Conservation (phyloP, 2,113 vertebrate species). For the Takifugu flavidus region DNA sequence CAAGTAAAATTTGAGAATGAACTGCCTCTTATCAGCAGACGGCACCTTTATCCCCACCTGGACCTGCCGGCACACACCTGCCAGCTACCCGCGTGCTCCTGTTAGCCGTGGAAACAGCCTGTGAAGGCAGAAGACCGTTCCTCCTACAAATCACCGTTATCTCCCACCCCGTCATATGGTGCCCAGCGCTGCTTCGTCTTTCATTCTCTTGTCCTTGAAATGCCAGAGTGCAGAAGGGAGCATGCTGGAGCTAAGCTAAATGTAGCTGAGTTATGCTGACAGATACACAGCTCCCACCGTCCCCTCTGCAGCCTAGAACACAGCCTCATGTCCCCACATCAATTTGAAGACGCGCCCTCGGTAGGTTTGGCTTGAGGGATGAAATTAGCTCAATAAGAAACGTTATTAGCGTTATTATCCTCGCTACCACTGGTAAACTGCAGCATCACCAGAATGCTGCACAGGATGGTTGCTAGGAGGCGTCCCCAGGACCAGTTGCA, state of each 20-base stretch:
- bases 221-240: constrained; percentile 47
- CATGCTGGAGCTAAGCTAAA: constrained; percentile 25
- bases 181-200: constrained; percentile 4
- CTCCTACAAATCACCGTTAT: constrained; percentile 45
- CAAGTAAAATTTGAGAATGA: constrained; percentile 41
- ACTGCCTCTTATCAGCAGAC: constrained; percentile 39
- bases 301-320: constrained; percentile 9
- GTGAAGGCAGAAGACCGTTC: constrained; percentile 20
- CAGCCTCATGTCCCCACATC: constrained; percentile 8
- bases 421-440: no score
- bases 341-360: constrained; percentile 11
- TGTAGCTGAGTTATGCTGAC: constrained; percentile 46
- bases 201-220: constrained; percentile 43
- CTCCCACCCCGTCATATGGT: constrained; percentile 11
- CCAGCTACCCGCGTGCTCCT: constrained; percentile 43
- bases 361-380: constrained; percentile 48
- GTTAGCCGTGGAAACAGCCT: constrained; percentile 30
- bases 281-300: constrained; percentile 25
- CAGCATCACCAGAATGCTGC: no score
- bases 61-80: constrained; percentile 42
- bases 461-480: no score
- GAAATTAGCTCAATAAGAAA: constrained; percentile 46
- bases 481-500: no score
- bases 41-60: constrained; percentile 25
- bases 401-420: no score